Evolutionary conservation across 2,888 invertebrate species (phyloP), one percentile per base, ranked within the genome.

Genomic region (Ellobium chinense): DNA sequence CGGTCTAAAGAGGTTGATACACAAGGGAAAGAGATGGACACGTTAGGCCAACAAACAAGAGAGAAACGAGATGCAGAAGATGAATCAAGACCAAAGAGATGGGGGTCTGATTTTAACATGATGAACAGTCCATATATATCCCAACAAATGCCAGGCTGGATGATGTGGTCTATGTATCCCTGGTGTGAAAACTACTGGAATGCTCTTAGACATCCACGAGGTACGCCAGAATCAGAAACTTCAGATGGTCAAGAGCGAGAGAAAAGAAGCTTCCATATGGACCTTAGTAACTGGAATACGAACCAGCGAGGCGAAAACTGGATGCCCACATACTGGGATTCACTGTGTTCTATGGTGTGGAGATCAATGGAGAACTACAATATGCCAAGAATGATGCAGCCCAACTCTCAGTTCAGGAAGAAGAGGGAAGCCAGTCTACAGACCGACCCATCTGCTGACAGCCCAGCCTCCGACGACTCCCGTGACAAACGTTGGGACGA

Each of bases 141-240:
- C 21, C 54, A 70, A 2, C 31, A 21, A 7, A 9, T 72, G 14
- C 14, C 36, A 36, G 36, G 24, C 4, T 72, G 72, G 72, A 29
- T 9, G 1, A 31, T 36, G 12, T 69, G 69, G 69, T 27, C 37
- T 27, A 2, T 27, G 0, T 2, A 68, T n/a, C 31, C 70, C 2
- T 73, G 73, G 73, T 74, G 74, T n/a, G 39, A 63, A 31, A 29
- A 3, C 0, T 74, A 74, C 46, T 39, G 39, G 62, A 74, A 21
- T 1, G 21, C 1, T 2, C n/a, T n/a, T 5, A 58, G 60, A n/a
- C 14, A 37, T 69, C 14, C 54, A 27, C 1, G 73, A 39, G 27
- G 18, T 21, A 9, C n/a, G 1, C 27, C 14, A 34, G 39, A 37
- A 27, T 12, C 24, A 56, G 56, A 58, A 21, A 68, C 14, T 2